Evolutionary conservation across 1,140 invertebrate species (phyloP), one percentile per base, ranked within the genome.

Genomic region (Heterodera carotae): DNA sequence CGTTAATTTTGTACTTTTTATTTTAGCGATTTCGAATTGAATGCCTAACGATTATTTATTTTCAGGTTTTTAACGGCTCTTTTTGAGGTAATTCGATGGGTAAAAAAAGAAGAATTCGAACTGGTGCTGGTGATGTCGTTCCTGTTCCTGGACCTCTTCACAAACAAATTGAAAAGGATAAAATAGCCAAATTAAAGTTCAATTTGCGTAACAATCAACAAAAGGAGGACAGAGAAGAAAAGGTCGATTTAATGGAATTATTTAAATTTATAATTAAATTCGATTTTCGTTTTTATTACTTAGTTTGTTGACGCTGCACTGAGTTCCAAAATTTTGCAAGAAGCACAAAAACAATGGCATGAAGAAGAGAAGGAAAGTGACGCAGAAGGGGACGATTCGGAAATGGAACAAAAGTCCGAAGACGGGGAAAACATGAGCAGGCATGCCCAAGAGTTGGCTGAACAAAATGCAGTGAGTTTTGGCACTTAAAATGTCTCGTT

Each of bases 261-360:
- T 8, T 43, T 2, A 43, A 36, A 62, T 76, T 78, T 2, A 18
- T 2, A 25, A n/a, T 33, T 48, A 78, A 34, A 78, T 22, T 64
- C 25, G 74, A 25, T 25, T 7, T 7, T 48, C 22, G 8, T 27
- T 15, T 66, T 4, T 22, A 29, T 36, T 62, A 25, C 7, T 79
- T n/a, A 84, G 62, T 81, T 80, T 34, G 59, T 86, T 39, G 73
- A 80, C 4, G 71, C 78, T 39, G 73, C 81, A 4, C 31, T 85
- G 4, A 85, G 82, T 27, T 60, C 73, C 3, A 85, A 84, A 74
- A 86, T 86, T 60, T 67, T 84, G 31, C 64, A 62, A 6, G 69
- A 75, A 27, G 84, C 83, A n/a, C 67, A 72, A 5, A 76, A 83
- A 53, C 84, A 86, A 66, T 76, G 75, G 66, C n/a, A 36, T 2